phyloP scores from a whole-genome alignment of 2,888 invertebrate species.

The Dendrolimus pini region DNA sequence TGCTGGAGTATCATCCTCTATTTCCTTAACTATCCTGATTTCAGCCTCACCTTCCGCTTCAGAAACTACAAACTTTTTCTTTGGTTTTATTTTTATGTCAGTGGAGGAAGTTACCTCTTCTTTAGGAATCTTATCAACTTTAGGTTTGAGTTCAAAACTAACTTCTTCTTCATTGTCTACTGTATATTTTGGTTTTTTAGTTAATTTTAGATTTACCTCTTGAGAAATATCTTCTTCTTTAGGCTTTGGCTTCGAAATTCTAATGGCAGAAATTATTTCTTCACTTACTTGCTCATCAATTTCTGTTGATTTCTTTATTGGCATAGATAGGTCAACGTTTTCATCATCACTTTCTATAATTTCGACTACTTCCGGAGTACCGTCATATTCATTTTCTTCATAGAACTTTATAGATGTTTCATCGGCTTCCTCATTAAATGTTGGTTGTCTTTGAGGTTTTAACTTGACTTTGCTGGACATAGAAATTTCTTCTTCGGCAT shows the following conservation, averaged over 20 bases:
- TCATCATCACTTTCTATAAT: slow-evolving; percentile 60
- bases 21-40: slow-evolving; percentile 79
- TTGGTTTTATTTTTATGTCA: slow-evolving; percentile 81
- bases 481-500: slow-evolving; percentile 92
- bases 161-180: slow-evolving; percentile 82
- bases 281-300: slow-evolving; percentile 46
- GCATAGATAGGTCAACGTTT: slow-evolving; percentile 48
- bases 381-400: slow-evolving; percentile 57
- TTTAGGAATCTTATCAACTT: slow-evolving; percentile 73
- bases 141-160: slow-evolving; percentile 56
- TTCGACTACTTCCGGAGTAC: slow-evolving; percentile 59
- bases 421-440: slow-evolving; percentile 85
- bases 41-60: slow-evolving; percentile 84
- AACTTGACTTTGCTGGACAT: slow-evolving; percentile 90
- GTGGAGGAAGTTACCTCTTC: slow-evolving; percentile 85
- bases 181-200: slow-evolving; percentile 80
- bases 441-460: slow-evolving; percentile 83
- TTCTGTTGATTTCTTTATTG: slow-evolving; percentile 55
- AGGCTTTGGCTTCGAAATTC: slow-evolving; percentile 43
- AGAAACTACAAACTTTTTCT: slow-evolving; percentile 76
- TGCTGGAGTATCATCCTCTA: slow-evolving; percentile 78
- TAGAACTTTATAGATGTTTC: slow-evolving; percentile 83
- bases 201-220: slow-evolving; percentile 81
- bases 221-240: slow-evolving; percentile 64
- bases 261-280: slow-evolving; percentile 56